These are phyloP conservation scores for Tretioscincus oriximinensis DNA, from an alignment of 2,113 vertebrate genomes.

Conservation along the genomic window DNA sequence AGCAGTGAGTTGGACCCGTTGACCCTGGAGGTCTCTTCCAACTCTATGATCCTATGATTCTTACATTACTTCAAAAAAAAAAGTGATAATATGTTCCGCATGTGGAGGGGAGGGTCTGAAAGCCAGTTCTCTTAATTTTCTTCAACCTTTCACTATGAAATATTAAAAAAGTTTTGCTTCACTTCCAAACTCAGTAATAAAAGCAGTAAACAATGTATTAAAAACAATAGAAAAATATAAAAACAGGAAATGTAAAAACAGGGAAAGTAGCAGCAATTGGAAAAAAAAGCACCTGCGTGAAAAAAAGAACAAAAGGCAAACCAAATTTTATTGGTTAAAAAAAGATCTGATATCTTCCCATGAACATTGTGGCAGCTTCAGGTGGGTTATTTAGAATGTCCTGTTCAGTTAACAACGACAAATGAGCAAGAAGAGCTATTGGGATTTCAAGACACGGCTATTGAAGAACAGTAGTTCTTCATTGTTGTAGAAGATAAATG, in stretches of 20 bases:
- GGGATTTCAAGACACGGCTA: neutral
- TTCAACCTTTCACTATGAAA: neutral
- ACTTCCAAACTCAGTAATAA: neutral
- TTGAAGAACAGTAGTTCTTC: neutral
- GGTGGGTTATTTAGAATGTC: neutral
- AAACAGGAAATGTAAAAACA: neutral
- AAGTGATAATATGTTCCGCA: neutral
- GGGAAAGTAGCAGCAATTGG: neutral
- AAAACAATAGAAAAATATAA: neutral
- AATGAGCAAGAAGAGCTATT: neutral
- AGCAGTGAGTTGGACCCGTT: too few species aligned
- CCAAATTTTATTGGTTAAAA: neutral
- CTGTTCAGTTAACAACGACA: neutral
- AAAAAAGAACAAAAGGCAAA: neutral
- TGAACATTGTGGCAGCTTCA: neutral
- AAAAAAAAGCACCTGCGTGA: neutral
- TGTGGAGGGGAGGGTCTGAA: neutral
- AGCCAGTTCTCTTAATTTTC: neutral
- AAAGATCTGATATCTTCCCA: neutral
- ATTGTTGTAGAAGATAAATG: neutral
- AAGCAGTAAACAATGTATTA: neutral
- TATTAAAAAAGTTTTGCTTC: neutral
- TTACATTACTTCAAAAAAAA: neutral
- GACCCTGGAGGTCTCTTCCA: too few species aligned
- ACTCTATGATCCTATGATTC: too few species aligned